Evolutionary conservation across 1,140 invertebrate genomes (phyloP).

Genomic region (Stegodyphus mimosarum): DNA sequence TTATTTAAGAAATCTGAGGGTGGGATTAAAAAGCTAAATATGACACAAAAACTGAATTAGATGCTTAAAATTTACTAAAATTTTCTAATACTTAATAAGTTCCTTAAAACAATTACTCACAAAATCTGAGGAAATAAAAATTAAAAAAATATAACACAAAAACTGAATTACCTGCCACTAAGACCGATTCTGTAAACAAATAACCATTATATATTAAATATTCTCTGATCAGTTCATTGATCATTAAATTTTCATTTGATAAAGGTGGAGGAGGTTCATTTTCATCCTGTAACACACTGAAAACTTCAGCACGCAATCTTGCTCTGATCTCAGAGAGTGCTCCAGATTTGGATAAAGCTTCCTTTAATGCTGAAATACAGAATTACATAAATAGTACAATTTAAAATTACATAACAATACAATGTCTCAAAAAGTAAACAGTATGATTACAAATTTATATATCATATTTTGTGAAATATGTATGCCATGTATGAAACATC

Average conservation of each 20-base stretch:
- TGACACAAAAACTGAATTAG: not conserved
- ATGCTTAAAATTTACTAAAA: no score
- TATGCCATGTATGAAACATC: not conserved
- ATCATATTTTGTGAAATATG: not conserved
- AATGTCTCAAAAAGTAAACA: not conserved
- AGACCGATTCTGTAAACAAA: constrained; percentile 51
- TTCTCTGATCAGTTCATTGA: constrained; percentile 59
- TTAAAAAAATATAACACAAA: no score
- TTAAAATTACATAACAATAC: not conserved
- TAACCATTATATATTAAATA: constrained; percentile 59
- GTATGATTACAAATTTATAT: not conserved
- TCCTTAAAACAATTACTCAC: no score
- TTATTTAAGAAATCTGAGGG: no score
- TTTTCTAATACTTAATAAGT: no score
- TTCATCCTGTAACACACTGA: constrained; percentile 49
- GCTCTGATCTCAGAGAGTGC: constrained; percentile 30
- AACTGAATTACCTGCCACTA: constrained; percentile 28
- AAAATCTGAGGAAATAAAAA: no score
- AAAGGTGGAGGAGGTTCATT: constrained; percentile 22
- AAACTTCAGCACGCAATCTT: constrained; percentile 46
- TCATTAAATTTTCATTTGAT: constrained; percentile 52
- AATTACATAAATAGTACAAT: not conserved
- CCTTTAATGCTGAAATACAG: constrained; percentile 30
- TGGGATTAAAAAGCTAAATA: no score
- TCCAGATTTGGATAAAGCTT: constrained; percentile 44